Base-by-base conservation (phyloP, 2,888 invertebrate species). In the Leptodirus hochenwartii region DNA sequence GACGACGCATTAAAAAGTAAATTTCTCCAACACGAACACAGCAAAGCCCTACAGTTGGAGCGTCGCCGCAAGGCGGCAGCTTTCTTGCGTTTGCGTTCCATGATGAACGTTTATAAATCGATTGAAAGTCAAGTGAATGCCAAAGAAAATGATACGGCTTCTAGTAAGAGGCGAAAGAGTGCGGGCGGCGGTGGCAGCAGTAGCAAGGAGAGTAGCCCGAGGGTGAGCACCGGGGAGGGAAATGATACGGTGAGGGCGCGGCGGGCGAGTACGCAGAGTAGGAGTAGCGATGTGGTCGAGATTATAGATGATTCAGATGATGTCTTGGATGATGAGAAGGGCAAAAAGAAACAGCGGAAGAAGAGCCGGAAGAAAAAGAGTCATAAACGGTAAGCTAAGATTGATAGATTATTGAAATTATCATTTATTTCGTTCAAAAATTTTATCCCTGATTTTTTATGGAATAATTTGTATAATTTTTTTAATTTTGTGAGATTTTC, bases 51-150 rank as follows among this genome's bases (percentile, higher is more conserved):
- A 34, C 78, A 80, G 44, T 46, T 70, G 39, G 82, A 82, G 48
- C 57, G 88, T 1, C 75, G 82, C 40, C 69, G 71, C 15, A 76
- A 79, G 41, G 87, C 85, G 1, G 76, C 81, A 6, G 77, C 79
- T 47, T 87, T 90, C 52, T 29, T 20, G n/a, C n/a, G n/a, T n/a
- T n/a, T n/a, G n/a, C n/a, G n/a, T n/a, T n/a, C n/a, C n/a, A n/a
- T n/a, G n/a, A n/a, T n/a, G n/a, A n/a, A n/a, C n/a, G n/a, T n/a
- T n/a, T n/a, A n/a, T n/a, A n/a, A n/a, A n/a, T n/a, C n/a, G n/a
- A n/a, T 62, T 46, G 55, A 67, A 50, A 36, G 29, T 52, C n/a
- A 53, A 53, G 39, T 45, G 49, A 4, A n/a, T n/a, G n/a, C n/a
- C n/a, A 45, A 39, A 1, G 41, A 46, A 30, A 39, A 22, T 2